phyloP scores from a whole-genome alignment of 2,113 vertebrate species.

The Platysternon megacephalum region DNA sequence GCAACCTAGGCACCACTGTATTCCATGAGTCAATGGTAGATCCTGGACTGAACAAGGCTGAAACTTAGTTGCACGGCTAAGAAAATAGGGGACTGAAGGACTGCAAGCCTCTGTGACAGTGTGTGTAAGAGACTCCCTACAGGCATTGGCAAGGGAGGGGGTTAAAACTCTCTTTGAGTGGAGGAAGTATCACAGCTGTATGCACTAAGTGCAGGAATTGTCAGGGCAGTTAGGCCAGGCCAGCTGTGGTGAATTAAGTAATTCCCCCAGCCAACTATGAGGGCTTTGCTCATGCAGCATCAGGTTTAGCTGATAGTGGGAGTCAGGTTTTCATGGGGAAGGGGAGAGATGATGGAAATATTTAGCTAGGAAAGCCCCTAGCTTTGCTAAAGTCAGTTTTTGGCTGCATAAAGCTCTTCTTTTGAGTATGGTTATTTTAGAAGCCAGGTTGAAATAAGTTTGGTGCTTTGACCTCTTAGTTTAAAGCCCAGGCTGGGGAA shows the following conservation, averaged over 20 bases:
- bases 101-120: not conserved
- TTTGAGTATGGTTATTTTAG: conserved; percentile 49
- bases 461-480: not conserved
- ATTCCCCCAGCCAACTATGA: conserved; percentile 14
- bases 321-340: not conserved
- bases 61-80: too few species aligned
- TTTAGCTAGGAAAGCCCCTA: not conserved
- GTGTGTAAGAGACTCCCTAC: not conserved
- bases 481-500: conserved; percentile 51
- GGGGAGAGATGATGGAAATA: not conserved
- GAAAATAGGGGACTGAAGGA: too few species aligned
- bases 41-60: too few species aligned
- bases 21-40: too few species aligned
- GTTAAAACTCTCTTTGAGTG: not conserved
- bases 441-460: conserved; percentile 31
- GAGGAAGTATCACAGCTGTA: conserved; percentile 28
- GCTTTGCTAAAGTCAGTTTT: not conserved
- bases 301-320: conserved; percentile 30
- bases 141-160: not conserved
- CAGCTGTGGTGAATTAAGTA: conserved; percentile 19
- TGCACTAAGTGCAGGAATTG: not conserved
- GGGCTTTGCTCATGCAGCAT: conserved; percentile 20
- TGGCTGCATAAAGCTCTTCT: conserved; percentile 17
- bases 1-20: too few species aligned
- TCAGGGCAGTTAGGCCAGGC: conserved; percentile 22